These are phyloP conservation scores for Halisarca cf. caerulea DNA, from an alignment of 37 sponge, comb jelly and placozoan genomes.

Conservation along the genomic window DNA sequence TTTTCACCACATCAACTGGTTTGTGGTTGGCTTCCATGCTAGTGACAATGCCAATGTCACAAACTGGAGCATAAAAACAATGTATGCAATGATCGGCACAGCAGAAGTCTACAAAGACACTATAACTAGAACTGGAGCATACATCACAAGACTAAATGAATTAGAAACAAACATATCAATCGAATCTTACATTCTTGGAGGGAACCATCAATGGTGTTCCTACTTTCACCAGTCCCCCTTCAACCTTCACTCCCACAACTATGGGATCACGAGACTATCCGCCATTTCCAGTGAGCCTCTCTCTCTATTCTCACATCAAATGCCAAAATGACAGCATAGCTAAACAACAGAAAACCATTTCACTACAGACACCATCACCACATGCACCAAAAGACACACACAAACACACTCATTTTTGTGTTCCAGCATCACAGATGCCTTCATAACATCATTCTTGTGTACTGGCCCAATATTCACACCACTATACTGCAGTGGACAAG, in stretches of 20 bases:
- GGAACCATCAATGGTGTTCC: constrained; percentile 88
- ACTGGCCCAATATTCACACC: constrained; percentile 96
- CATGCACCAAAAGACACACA: too few species aligned
- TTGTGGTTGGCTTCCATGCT: constrained; percentile 94
- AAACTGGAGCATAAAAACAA: constrained; percentile 37
- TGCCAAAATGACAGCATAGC: constrained; percentile 97
- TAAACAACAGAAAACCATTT: constrained; percentile 16
- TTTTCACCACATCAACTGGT: constrained; percentile 69
- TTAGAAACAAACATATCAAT: too few species aligned
- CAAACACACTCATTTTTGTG: constrained; percentile 86
- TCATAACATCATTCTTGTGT: constrained; percentile 99
- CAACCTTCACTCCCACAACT: constrained; percentile 93
- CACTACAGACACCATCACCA: too few species aligned
- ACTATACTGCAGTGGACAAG: constrained; percentile 58
- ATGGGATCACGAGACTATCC: constrained; percentile 99
- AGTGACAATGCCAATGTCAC: constrained; percentile 75
- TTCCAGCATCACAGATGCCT: constrained; percentile 93
- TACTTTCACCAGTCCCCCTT: constrained; percentile 74
- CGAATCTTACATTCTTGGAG: constrained; percentile 56
- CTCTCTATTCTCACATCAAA: constrained; percentile 97
- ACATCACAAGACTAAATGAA: too few species aligned
- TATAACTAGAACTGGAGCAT: too few species aligned
- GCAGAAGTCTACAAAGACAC: too few species aligned
- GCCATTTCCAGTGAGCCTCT: too few species aligned
- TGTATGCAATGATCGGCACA: background rate